Conservation (phyloP, 2,888 invertebrate species). For the Drosophila algonquin region DNA sequence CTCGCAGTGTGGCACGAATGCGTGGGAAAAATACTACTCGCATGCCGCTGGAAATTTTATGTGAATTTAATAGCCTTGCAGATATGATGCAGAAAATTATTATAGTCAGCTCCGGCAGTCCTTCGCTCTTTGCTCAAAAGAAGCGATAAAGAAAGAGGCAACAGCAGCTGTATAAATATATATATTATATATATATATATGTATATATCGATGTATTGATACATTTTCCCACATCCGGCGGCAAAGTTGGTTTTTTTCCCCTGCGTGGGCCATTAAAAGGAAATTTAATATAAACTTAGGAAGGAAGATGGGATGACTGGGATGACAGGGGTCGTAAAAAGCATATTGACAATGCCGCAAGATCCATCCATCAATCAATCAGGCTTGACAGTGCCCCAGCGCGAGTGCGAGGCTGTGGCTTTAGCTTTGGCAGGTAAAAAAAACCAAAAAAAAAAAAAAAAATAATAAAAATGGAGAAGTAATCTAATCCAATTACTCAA, state of each 20-base stretch:
- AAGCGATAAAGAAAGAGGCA: neutral
- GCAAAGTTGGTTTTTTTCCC: constrained; percentile 1
- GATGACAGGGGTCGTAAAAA: constrained; percentile 46
- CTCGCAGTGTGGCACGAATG: constrained; percentile 1
- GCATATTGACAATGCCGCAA: constrained; percentile 66
- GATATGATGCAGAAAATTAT: constrained; percentile 74
- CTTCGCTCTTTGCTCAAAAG: constrained; percentile 5
- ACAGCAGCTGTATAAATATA: constrained; percentile 9
- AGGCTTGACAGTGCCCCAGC: constrained; percentile 59
- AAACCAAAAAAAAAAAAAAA: neutral
- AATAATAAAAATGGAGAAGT: constrained; percentile 40
- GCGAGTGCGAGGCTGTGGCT: neutral
- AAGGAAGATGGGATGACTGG: constrained; percentile 35
- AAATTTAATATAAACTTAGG: constrained; percentile 67
- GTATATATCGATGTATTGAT: constrained; percentile 4
- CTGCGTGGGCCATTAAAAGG: constrained; percentile 60
- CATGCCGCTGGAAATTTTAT: constrained; percentile 54
- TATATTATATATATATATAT: neutral
- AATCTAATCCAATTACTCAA: constrained; percentile 81
- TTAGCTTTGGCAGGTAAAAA: constrained; percentile 34
- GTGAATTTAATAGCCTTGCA: constrained; percentile 73
- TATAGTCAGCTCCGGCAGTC: constrained; percentile 30
- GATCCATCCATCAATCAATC: constrained; percentile 61
- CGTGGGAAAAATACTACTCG: constrained; percentile 51
- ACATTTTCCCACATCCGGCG: constrained; percentile 6